Evolutionary conservation across 2,113 vertebrate species (phyloP), one percentile per base, ranked within the genome.

Genomic region (Panurus biarmicus): DNA sequence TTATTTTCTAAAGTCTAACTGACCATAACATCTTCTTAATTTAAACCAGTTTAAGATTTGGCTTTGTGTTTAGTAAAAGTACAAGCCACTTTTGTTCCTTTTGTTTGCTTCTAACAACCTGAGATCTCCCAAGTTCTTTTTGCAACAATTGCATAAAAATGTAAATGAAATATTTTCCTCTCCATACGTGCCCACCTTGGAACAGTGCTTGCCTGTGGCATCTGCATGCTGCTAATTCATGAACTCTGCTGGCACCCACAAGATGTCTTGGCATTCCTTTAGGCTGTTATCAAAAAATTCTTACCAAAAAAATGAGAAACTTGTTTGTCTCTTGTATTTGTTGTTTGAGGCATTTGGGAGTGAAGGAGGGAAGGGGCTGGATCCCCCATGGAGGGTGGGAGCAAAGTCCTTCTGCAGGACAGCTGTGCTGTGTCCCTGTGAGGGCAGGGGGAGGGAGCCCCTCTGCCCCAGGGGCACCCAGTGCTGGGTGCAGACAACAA

Each of bases 301-400:
- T 33, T 70, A 65, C 5, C 40, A 40, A n/a, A 67, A 93, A 87
- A 87, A 35, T 3, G 14, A 75, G 12, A 80, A 86, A 66, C 11
- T 31, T 36, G 53, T 72, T 87, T 62, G 61, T 51, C 47, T 84
- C 53, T 80, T 77, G 10, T 56, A 18, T 35, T 38, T 73, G 11
- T 61, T 28, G 18, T 48, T 62, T 12, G 20, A n/a, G 36, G 71
- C 57, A 18, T 53, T 64, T 51, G 40, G 44, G 51, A n/a, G 40
- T 31, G 65, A 3, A n/a, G 58, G 36, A 65, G 61, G 62, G 56
- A 73, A 66, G 50, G 66, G 31, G 4, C 5, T 42, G 66, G 50
- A 36, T 40, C 6, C 56, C 26, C 29, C 47, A 5, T 0, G 3
- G 1, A 1, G 16, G 5, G 31, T 20, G 47, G 60, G 18, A 54